phyloP scores from a whole-genome alignment of 2,888 invertebrate species.

The Odontocerum albicorne region DNA sequence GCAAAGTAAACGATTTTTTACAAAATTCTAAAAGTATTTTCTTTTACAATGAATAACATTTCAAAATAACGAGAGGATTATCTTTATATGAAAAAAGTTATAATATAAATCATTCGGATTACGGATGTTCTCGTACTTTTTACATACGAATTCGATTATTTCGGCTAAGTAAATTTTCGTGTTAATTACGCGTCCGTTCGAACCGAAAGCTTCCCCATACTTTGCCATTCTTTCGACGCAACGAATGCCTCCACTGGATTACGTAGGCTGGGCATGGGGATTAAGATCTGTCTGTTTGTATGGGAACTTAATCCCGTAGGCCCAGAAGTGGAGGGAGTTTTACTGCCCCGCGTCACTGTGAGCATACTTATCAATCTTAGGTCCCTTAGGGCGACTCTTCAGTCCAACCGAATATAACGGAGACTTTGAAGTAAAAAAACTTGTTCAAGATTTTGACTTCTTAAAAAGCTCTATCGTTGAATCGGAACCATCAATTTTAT shows the following conservation, averaged over 20 bases:
- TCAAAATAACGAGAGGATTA: too few species aligned
- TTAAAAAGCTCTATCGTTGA: not conserved
- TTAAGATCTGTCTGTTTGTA: slow-evolving; percentile 17
- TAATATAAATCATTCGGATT: too few species aligned
- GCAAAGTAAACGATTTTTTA: too few species aligned
- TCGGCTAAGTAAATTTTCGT: slow-evolving; percentile 19
- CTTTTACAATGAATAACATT: too few species aligned
- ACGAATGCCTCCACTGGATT: slow-evolving; percentile 9
- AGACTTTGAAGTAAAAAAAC: not conserved
- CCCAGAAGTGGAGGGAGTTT: too few species aligned
- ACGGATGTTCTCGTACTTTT: not conserved
- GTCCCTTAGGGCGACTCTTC: too few species aligned
- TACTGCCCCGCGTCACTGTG: not conserved
- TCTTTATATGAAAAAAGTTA: too few species aligned
- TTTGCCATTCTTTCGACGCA: slow-evolving; percentile 1
- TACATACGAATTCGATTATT: not conserved
- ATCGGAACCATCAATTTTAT: not conserved
- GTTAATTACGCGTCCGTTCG: slow-evolving; percentile 7
- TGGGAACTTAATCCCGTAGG: slow-evolving; percentile 13
- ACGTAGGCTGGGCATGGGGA: slow-evolving; percentile 2
- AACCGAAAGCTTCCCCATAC: not conserved
- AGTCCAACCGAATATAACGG: not conserved
- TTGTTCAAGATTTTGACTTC: not conserved
- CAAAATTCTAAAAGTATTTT: too few species aligned
- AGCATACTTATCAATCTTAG: not conserved